A percentile compares a stretch with the other conserved stretches of the same genome.
These are phyloP conservation scores for Ammodramus savannarum DNA, from an alignment of 2,113 vertebrate genomes.

Conservation along the genomic window DNA sequence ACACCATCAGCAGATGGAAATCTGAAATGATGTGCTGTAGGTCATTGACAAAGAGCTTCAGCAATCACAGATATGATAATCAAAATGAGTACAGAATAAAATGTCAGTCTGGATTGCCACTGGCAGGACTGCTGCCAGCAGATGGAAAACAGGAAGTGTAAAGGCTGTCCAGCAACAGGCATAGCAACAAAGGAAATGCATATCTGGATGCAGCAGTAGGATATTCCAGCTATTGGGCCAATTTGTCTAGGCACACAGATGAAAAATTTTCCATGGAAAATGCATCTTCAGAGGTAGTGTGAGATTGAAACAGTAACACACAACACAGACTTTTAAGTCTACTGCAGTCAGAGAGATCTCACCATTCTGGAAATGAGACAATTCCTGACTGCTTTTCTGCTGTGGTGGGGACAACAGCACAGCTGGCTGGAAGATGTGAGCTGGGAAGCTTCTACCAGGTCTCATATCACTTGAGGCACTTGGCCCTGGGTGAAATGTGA, in stretches of 20 bases:
- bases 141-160: not conserved
- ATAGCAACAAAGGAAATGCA: not conserved
- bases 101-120: not conserved
- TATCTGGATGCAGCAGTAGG: not conserved
- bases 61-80: not conserved
- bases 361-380: slow-evolving; percentile 55
- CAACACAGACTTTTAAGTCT: not conserved
- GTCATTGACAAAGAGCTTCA: not conserved
- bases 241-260: not conserved
- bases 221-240: not conserved
- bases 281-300: not conserved
- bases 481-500: not conserved
- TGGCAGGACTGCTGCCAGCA: not conserved
- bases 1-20: not conserved
- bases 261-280: not conserved
- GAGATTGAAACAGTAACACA: not conserved
- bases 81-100: not conserved
- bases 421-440: slow-evolving; percentile 71
- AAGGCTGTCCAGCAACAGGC: not conserved
- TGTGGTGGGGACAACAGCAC: slow-evolving; percentile 85
- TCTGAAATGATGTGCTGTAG: not conserved
- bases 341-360: not conserved
- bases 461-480: not conserved
- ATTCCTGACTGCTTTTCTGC: slow-evolving; percentile 73
- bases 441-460: not conserved